Percentiles rank a stretch among this genome's conserved stretches.
phyloP scores from a whole-genome alignment of 2,797 vertebrate species.

The Peromyscus nudipes region DNA sequence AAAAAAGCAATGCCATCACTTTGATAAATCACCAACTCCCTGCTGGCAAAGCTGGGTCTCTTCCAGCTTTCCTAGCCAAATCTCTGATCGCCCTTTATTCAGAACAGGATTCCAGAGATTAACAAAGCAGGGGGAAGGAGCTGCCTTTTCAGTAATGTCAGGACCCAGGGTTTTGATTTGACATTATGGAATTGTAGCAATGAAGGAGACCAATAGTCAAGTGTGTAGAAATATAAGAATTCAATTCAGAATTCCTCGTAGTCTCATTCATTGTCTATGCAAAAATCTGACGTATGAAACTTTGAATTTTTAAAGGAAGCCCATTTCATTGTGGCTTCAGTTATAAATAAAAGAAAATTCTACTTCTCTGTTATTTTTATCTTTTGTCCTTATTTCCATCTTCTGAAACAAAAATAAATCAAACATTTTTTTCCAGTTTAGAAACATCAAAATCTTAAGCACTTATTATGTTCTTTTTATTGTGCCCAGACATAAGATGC shows the following conservation, averaged over 20 bases:
- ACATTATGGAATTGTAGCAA: not conserved
- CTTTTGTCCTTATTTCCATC: not conserved
- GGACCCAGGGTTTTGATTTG: constrained; percentile 50
- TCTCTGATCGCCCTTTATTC: constrained; percentile 70
- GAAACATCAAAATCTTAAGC: not conserved
- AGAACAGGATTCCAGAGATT: constrained; percentile 13
- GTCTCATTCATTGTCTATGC: not conserved
- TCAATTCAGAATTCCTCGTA: not conserved
- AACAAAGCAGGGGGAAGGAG: constrained; percentile 43
- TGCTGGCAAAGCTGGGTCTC: constrained; percentile 37
- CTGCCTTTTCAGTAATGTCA: constrained; percentile 44
- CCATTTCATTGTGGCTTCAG: not conserved
- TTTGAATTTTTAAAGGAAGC: not conserved
- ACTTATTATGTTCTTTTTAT: not conserved
- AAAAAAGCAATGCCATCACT: constrained; percentile 35
- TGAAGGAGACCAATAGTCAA: not conserved
- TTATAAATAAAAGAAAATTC: constrained; percentile 11
- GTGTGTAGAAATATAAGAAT: not conserved
- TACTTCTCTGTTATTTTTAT: constrained; percentile 31
- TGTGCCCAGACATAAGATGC: not conserved
- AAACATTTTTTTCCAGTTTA: constrained; percentile 2
- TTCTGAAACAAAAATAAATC: not conserved
- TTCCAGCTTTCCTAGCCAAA: constrained; percentile 71
- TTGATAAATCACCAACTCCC: constrained; percentile 61
- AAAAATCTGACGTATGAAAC: not conserved